Conservation (phyloP, 2,113 vertebrate species). For the Eidolon helvum region DNA sequence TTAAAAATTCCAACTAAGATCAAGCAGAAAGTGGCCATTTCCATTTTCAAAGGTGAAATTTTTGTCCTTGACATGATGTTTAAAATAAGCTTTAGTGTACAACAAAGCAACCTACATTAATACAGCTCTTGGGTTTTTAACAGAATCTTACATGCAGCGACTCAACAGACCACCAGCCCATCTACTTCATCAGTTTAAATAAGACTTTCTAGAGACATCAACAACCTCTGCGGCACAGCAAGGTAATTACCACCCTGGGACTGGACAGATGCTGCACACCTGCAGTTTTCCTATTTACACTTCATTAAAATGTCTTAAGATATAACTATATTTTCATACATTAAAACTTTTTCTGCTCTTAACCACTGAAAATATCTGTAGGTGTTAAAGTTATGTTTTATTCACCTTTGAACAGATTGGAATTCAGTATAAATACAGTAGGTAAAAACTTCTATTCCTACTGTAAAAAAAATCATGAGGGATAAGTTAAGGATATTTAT, state of each 20-base stretch:
- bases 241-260: background rate
- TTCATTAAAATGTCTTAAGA: background rate
- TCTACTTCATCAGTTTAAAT: background rate
- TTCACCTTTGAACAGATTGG: background rate
- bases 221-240: background rate
- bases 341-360: background rate
- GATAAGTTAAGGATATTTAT: background rate
- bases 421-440: background rate
- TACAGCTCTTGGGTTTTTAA: background rate
- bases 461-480: background rate
- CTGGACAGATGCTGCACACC: background rate
- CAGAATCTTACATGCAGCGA: background rate
- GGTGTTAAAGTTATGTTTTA: background rate
- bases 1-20: background rate
- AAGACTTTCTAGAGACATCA: background rate
- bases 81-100: background rate
- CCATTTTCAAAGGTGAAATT: background rate
- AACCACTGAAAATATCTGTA: background rate
- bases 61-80: background rate
- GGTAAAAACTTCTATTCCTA: background rate
- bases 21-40: background rate
- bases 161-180: background rate
- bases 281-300: background rate
- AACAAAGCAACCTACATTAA: slow-evolving; percentile 2
- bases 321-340: background rate